Evolutionary conservation across 2,113 vertebrate genomes (phyloP).

Genomic region (Anas platyrhynchos): DNA sequence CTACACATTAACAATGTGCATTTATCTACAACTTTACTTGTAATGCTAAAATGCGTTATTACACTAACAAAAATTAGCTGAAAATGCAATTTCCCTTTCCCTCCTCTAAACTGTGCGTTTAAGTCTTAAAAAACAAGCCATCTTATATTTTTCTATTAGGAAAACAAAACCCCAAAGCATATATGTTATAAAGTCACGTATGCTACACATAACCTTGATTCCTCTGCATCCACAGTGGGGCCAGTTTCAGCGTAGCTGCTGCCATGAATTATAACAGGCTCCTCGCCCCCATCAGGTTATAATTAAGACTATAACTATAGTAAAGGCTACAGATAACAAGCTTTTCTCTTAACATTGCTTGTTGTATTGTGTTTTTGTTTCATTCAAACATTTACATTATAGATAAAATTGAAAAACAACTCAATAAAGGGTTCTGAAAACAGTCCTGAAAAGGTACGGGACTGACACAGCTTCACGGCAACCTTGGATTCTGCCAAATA

Average conservation of each 20-base stretch:
- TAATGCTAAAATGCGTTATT: background rate
- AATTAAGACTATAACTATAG: background rate
- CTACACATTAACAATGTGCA: background rate
- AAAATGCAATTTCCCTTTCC: background rate
- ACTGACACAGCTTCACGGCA: background rate
- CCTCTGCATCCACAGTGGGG: rapidly evolving
- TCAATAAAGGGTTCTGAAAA: background rate
- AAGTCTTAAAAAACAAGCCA: background rate
- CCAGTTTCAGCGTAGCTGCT: background rate
- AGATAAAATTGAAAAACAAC: background rate
- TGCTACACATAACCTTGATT: rapidly evolving
- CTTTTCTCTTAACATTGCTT: background rate
- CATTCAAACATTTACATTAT: background rate
- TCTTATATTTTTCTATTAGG: background rate
- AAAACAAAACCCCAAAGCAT: background rate
- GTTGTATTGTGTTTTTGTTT: background rate
- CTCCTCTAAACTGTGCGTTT: background rate
- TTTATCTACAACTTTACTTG: background rate
- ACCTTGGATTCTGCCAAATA: background rate
- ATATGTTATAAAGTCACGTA: background rate
- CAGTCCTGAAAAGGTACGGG: background rate
- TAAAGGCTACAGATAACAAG: no score
- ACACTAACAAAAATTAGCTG: background rate
- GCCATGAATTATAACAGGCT: rapidly evolving
- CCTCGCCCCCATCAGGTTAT: background rate